Evolutionary conservation across 2,888 invertebrate species (phyloP).

Genomic region (Cephus rjabovi): DNA sequence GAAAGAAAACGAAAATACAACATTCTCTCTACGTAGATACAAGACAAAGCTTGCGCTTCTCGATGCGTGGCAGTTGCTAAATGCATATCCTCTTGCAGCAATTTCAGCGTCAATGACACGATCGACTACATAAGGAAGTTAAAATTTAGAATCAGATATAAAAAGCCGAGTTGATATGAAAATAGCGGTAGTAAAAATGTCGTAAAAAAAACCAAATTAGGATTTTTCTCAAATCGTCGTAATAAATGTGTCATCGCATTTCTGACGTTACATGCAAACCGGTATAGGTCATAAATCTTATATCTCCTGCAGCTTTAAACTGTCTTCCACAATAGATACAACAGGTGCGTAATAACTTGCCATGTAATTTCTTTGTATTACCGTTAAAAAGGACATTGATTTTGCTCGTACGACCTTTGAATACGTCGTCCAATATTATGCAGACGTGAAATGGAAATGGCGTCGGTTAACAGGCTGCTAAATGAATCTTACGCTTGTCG

Average conservation of each 20-base stretch:
- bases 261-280: neutral
- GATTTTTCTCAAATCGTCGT: neutral
- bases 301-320: neutral
- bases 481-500: slow-evolving; percentile 1
- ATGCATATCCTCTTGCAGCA: neutral
- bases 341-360: neutral
- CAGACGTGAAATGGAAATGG: neutral
- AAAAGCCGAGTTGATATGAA: neutral
- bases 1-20: neutral
- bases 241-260: neutral
- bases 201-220: neutral
- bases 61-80: neutral
- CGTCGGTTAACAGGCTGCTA: neutral
- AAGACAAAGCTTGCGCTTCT: neutral
- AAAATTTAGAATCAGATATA: neutral
- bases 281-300: neutral
- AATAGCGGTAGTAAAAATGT: neutral
- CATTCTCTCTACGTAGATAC: neutral
- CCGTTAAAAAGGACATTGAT: neutral
- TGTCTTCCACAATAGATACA: neutral
- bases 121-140: neutral
- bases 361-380: neutral
- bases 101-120: neutral
- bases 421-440: neutral
- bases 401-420: neutral